Evolutionary conservation across 2,113 vertebrate genomes (phyloP), one percentile per base, ranked within the genome.

Genomic region (Silurus asotus): DNA sequence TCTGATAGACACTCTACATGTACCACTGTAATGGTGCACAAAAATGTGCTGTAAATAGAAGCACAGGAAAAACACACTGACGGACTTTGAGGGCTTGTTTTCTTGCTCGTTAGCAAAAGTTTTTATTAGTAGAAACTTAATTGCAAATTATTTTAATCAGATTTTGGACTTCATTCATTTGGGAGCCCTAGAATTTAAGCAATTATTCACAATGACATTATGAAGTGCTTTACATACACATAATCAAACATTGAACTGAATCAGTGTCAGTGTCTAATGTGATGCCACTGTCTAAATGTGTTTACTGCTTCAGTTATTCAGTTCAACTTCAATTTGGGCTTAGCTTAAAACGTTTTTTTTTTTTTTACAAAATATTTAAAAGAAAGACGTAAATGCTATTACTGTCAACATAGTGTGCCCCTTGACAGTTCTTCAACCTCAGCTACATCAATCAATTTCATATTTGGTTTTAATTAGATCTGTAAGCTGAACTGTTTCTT

Each of bases 1-100:
- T 72, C 82, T 86, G 83, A 87, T 77, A 53, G 14, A 89, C 88
- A 55, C 62, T 20, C 67, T 53, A 49, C 58, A 17, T 51, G 19
- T 10, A 74, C 69, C 8, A 8, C 15, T 69, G 48, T 25, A 82
- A 75, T 65, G 25, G 62, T 67, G 49, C 20, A 37, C 62, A 62
- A 69, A 59, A 59, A 81, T 17, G 17, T 17, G 6, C 67, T 77
- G 70, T 77, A n/a, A 62, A 53, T 80, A 70, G 55, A 72, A 75
- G 8, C 55, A 15, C 25, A 77, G 15, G 70, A 3, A 79, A 82
- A 6, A 61, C 20, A 80, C 37, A 77, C 65, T 13, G 48, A 58
- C 53, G 82, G 51, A 17, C 48, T 20, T 64, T 10, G 49, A 7
- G 49, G 15, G 37, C 6, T 58, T 72, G 1, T 4, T 5, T 62